Base-by-base conservation (phyloP, 2,113 vertebrate genomes). In the Bagarius yarrelli region DNA sequence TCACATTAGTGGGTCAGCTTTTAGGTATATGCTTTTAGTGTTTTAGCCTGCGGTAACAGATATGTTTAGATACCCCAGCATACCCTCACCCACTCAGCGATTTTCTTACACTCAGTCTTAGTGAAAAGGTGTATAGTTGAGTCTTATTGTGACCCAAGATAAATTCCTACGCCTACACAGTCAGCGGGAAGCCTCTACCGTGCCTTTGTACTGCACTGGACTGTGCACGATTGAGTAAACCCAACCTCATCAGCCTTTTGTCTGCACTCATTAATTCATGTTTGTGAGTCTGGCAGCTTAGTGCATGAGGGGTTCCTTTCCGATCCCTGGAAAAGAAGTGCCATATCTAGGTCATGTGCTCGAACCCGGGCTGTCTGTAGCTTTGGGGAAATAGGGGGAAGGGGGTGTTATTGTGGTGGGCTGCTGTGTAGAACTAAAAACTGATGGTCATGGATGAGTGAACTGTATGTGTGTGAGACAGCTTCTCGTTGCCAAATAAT, bases 361-460 rank as follows among this genome's bases (percentile, higher is more conserved):
- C 23, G 67, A 78, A 40, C 78, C 30, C 55, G 78, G 73, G 59
- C 69, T 79, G 78, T 80, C 81, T 83, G 69, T 67, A 70, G 59
- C 81, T 50, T 30, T 30, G 16, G 60, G 78, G 73, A 44, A 67
- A 80, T 12, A 8, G 27, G 19, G 18, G 60, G 63, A 19, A 75
- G n/a, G 66, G 44, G 12, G 8, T 71, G 81, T 75, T 83, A 70
- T 79, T 81, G 80, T 69, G 79, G 32, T 44, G 32, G 8, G 61
- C 91, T 90, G 88, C 85, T 85, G 89, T 88, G 88, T 86, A 90
- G 88, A 90, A 87, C 78, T 80, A 67, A 70, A 66, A 19, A 63
- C n/a, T 57, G 64, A 55, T 44, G 72, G 69, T 82, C 59, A 86
- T 60, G 84, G 81, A 57, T 88, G 55, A 82, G 47, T 85, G 85